phyloP scores from a whole-genome alignment of 2,888 invertebrate species.

The Lycia hirtaria region DNA sequence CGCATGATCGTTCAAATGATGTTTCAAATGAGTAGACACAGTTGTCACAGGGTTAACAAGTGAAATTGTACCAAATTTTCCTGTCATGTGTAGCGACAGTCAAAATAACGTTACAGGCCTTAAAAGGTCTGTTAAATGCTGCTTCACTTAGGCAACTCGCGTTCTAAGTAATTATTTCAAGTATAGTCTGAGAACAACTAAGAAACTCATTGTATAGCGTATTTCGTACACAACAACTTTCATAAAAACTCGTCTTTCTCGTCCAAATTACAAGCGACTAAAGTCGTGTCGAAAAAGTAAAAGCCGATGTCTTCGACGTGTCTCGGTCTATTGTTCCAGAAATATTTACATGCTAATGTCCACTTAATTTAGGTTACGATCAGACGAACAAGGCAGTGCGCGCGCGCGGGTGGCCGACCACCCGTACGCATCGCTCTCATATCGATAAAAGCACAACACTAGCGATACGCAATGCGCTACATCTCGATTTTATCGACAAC shows the following conservation, averaged over 20 bases:
- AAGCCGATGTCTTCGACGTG: constrained; percentile 47
- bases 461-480: constrained; percentile 63
- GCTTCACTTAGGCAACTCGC: too few relatives aligned
- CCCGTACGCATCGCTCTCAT: constrained; percentile 54
- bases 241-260: neutral
- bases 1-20: too few relatives aligned
- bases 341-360: constrained; percentile 63
- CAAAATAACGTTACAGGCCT: too few relatives aligned
- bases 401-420: constrained; percentile 67
- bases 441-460: constrained; percentile 66
- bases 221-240: neutral
- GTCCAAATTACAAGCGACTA: constrained; percentile 13
- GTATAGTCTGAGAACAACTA: too few relatives aligned
- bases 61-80: too few relatives aligned
- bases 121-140: too few relatives aligned
- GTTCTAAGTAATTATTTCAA: too few relatives aligned
- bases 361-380: constrained; percentile 64
- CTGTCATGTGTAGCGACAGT: too few relatives aligned
- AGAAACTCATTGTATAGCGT: neutral
- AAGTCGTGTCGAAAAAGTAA: constrained; percentile 17
- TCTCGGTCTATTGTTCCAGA: constrained; percentile 56
- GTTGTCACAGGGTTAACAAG: too few relatives aligned
- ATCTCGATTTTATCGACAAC: constrained; percentile 67
- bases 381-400: constrained; percentile 40
- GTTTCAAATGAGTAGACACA: too few relatives aligned